Base-by-base conservation (phyloP, 1,140 invertebrate genomes). In the Drosophila arawakana region DNA sequence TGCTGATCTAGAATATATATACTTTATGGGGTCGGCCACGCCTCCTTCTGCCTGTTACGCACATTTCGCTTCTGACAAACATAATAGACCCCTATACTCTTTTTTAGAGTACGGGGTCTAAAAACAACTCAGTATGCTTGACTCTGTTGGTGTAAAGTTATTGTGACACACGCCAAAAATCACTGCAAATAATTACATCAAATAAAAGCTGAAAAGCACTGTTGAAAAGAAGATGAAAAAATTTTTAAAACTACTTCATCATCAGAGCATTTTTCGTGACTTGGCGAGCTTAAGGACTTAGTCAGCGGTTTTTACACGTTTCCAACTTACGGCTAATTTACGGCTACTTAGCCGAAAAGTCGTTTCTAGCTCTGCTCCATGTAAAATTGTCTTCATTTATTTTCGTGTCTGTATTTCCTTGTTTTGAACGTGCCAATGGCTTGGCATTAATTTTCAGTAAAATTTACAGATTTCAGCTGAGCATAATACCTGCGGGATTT, bases 401-500 rank as follows among this genome's bases (percentile, higher is more conserved):
- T 50, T 52, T 52, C 30, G 7, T 50, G 10, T 50, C 30, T 52
- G 30, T 10, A 39, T 39, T 39, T 39, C 0, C 25, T 54, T 11
- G 11, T 18, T 15, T 49, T 3, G 11, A 18, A 62, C 60, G 49
- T 71, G 68, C 58, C 11, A 71, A 55, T 71, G n/a, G 41, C 41
- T 41, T 44, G 30, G 46, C 55, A 54, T 68, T 73, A 34, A 34
- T 54, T 68, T 54, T 44, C 39, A 54, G 61, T 30, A 7, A 52
- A 68, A 6, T 68, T 60, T 46, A 34, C 54, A 43, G 39, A 55
- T 37, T 43, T 43, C 49, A 50, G 49, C 54, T 59, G 25, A 18
- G 49, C 34, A 54, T 21, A 57, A 52, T 67, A 55, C 66, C 73
- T 30, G 18, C 15, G 76, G 66, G 80, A 60, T 55, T 66, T 69